Evolutionary conservation across 2,888 invertebrate species (phyloP).

Genomic region (Noctua janthe): DNA sequence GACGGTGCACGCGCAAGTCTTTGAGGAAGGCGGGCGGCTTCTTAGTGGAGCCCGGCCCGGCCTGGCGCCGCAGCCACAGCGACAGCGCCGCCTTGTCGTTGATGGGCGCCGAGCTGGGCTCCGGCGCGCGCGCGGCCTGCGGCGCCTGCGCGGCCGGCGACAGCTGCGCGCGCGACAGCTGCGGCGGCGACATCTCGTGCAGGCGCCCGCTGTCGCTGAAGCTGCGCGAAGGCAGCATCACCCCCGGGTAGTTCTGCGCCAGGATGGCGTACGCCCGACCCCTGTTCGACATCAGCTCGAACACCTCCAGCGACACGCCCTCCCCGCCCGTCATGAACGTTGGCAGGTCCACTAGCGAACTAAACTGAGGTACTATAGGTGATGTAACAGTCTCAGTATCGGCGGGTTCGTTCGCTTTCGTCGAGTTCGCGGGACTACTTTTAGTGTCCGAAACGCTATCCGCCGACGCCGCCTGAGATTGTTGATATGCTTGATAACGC

Average conservation of each 20-base stretch:
- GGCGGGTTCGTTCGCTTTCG: conserved; percentile 81
- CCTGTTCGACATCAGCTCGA: conserved; percentile 93
- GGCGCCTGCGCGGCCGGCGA: conserved; percentile 72
- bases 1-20: conserved; percentile 93
- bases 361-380: conserved; percentile 90
- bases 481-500: conserved; percentile 81
- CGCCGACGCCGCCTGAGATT: conserved; percentile 89
- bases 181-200: conserved; percentile 84
- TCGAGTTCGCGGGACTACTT: conserved; percentile 92
- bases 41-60: conserved; percentile 81
- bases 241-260: conserved; percentile 93
- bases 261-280: conserved; percentile 93
- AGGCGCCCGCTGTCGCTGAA: conserved; percentile 92
- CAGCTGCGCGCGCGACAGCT: conserved; percentile 71
- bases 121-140: conserved; percentile 66
- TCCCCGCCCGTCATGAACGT: conserved; percentile 95
- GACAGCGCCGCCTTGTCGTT: conserved; percentile 88
- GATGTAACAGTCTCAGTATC: conserved; percentile 83
- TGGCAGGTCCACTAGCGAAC: conserved; percentile 96
- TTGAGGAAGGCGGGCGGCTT: conserved; percentile 93
- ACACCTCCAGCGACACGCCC: conserved; percentile 94
- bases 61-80: conserved; percentile 90
- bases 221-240: conserved; percentile 93
- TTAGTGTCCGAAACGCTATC: conserved; percentile 93
- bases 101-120: conserved; percentile 70